A percentile compares a stretch with the other conserved stretches of the same genome.
Conservation (phyloP, 1,140 invertebrate species). For the Muscidifurax raptorellus region DNA sequence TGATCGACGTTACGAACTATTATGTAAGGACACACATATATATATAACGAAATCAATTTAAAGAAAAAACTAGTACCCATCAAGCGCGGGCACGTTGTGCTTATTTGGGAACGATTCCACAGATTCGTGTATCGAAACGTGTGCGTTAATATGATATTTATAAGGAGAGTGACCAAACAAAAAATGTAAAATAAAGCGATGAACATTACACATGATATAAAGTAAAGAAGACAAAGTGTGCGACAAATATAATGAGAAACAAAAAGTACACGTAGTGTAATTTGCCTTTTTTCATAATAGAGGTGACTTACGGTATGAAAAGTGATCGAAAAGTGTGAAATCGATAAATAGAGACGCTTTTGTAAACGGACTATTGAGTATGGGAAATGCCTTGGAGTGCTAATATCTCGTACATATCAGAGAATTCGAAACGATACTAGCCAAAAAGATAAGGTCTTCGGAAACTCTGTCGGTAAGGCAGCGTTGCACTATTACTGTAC, state of each 20-base stretch:
- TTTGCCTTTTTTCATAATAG: constrained; percentile 33
- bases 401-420: constrained; percentile 26
- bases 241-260: neutral
- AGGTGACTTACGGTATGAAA: neutral
- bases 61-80: neutral
- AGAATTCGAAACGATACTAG: neutral
- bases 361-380: neutral
- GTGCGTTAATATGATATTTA: constrained; percentile 27
- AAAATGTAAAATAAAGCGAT: neutral
- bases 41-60: neutral
- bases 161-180: neutral
- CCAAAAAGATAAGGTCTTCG: neutral
- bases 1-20: constrained; percentile 55
- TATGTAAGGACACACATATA: constrained; percentile 24
- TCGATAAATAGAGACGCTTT: neutral
- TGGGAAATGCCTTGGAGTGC: constrained; percentile 8
- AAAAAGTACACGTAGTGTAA: constrained; percentile 15
- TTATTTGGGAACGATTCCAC: constrained; percentile 16
- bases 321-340: constrained; percentile 16
- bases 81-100: constrained; percentile 5
- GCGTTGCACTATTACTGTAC: neutral
- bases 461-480: neutral
- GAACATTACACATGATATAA: neutral
- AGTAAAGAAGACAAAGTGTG: neutral
- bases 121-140: neutral